Percentiles rank a stretch among this genome's conserved stretches.
Conservation (phyloP, 1,140 invertebrate genomes). For the Probaryconus sp. region DNA sequence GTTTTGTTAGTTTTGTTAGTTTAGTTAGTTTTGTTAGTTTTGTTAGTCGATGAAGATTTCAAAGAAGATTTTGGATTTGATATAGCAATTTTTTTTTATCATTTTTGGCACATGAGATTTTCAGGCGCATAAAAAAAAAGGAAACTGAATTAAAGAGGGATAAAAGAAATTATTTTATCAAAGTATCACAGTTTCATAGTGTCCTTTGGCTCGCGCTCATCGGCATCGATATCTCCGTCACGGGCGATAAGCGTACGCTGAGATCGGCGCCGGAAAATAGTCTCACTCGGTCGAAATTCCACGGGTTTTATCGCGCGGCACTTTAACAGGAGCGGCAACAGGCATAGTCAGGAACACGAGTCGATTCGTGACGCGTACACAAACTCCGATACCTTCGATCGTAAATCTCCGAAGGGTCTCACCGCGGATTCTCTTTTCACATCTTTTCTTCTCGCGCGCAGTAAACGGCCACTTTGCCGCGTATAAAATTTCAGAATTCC, state of each 20-base stretch:
- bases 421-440: slow-evolving; percentile 28
- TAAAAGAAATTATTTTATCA: too few relatives aligned
- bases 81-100: too few relatives aligned
- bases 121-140: too few relatives aligned
- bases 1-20: too few relatives aligned
- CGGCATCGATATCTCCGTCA: slow-evolving; percentile 53
- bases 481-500: slow-evolving; percentile 58
- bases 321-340: slow-evolving; percentile 12
- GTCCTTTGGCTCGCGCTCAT: too few relatives aligned
- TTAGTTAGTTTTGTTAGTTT: too few relatives aligned
- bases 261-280: slow-evolving; percentile 26
- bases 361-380: slow-evolving; percentile 61
- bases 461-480: slow-evolving; percentile 58
- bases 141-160: too few relatives aligned
- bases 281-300: slow-evolving; percentile 49
- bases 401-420: slow-evolving; percentile 68
- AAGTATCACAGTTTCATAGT: too few relatives aligned
- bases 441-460: slow-evolving; percentile 40
- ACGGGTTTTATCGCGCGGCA: slow-evolving; percentile 54
- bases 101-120: too few relatives aligned
- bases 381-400: slow-evolving; percentile 62
- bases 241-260: slow-evolving; percentile 26
- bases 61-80: too few relatives aligned
- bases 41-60: too few relatives aligned
- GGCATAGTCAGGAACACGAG: slow-evolving; percentile 13